These are phyloP conservation scores for Torymus texanus DNA, from an alignment of 2,888 invertebrate genomes.

Conservation along the genomic window DNA sequence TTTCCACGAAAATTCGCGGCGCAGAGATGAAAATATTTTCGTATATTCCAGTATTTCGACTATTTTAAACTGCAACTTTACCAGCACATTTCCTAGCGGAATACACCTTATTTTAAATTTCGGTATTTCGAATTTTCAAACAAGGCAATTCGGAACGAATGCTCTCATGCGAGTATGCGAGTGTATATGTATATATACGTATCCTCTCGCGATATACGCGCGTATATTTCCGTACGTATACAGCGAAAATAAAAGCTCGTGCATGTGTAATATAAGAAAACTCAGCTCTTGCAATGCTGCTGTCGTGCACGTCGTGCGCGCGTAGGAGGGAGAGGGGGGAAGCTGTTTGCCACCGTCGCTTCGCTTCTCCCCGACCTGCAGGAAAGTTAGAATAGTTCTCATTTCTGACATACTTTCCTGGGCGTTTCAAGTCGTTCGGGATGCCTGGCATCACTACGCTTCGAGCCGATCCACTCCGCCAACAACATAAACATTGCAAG, in stretches of 20 bases:
- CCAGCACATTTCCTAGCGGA: too few species aligned
- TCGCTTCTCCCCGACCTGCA: slow-evolving; percentile 25
- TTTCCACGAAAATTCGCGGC: too few species aligned
- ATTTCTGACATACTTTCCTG: slow-evolving; percentile 62
- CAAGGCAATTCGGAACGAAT: background rate
- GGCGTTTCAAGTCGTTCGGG: slow-evolving; percentile 45
- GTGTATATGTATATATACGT: too few species aligned
- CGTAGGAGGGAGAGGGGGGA: background rate
- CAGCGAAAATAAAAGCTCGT: slow-evolving; percentile 2
- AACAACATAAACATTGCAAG: slow-evolving; percentile 39
- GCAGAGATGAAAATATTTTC: too few species aligned
- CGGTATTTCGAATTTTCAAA: background rate
- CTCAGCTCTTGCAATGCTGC: background rate
- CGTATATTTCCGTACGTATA: background rate
- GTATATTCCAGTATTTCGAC: too few species aligned
- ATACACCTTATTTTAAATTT: too few species aligned
- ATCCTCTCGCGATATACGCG: too few species aligned
- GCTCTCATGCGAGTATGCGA: too few species aligned
- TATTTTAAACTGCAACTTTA: too few species aligned
- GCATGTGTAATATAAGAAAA: slow-evolving; percentile 24
- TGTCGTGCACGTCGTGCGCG: background rate
- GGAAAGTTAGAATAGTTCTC: slow-evolving; percentile 61
- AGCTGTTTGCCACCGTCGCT: background rate
- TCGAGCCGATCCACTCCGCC: slow-evolving; percentile 40
- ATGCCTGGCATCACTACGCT: slow-evolving; percentile 43